Base-by-base conservation (phyloP, 2,113 vertebrate species). In the Percopsis transmontana region DNA sequence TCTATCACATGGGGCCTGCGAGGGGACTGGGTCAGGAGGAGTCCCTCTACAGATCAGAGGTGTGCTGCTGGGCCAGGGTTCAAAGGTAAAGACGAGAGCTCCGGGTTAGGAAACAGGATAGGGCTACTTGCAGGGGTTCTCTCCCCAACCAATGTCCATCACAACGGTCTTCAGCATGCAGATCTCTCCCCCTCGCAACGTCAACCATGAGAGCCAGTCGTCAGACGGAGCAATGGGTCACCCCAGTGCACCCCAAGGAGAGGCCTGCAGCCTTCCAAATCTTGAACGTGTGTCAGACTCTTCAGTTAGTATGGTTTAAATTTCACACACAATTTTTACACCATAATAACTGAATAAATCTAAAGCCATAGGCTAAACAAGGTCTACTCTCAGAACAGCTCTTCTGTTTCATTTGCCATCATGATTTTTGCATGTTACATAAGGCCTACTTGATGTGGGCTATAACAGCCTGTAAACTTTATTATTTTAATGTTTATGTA, bases 1-100 rank as follows among this genome's bases (percentile, higher is more conserved):
- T 96, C 94, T 92, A 95, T 96, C 95, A 96, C 90, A 76, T 55
- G 39, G 74, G 74, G 75, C 90, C 90, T 88, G 84, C 66, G 77
- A 80, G 72, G 75, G 87, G 89, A 47, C 40, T 0, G 61, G 70
- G 27, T 80, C 70, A 69, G 80, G 67, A 58, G 67, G 81, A 88
- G 66, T 76, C 69, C 64, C 62, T 79, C 74, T 74, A 60, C 76
- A 88, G 81, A 87, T 87, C 86, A 87, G 74, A 86, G 80, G 81
- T 84, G 72, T 70, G 72, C 76, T 70, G 73, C 86, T 64, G 79
- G 74, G 87, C 63, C 45, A 51, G 20, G 80, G 89, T 89, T 91
- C 85, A 91, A 87, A 91, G 82, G 83, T 82, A 84, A 84, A 89
- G 39, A 68, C 68, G 66, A 73, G 72, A 82, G 62, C 82, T 57